A percentile compares a stretch with the other conserved stretches of the same genome.
Evolutionary conservation across 2,113 vertebrate genomes (phyloP).

Genomic region (Notothenia coriiceps): DNA sequence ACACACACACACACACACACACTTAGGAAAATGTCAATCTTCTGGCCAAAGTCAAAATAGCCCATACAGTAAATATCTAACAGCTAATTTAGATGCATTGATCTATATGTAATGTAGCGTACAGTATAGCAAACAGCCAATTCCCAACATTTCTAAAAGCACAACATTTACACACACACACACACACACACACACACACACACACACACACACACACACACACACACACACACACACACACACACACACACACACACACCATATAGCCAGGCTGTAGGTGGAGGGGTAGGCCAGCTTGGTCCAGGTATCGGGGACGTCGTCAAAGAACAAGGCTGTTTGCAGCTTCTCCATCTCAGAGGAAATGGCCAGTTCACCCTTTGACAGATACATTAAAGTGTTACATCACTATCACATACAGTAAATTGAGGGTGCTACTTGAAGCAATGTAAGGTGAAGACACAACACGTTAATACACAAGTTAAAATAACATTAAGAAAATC

Average conservation of each 20-base stretch:
- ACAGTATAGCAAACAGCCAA: background rate
- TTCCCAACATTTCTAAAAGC: background rate
- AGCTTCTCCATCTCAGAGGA: conserved; percentile 94
- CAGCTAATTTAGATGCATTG: background rate
- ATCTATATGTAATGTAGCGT: background rate
- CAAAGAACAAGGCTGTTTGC: conserved; percentile 92
- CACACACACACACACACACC: no score
- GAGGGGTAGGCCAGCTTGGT: conserved; percentile 92
- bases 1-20: conserved; percentile 21
- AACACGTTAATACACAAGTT: no score
- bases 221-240: no score
- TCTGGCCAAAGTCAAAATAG: no score
- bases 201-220: no score
- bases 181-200: no score
- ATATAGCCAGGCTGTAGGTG: conserved; percentile 86
- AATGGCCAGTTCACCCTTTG: conserved; percentile 94
- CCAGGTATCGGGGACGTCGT: conserved; percentile 94
- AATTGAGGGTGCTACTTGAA: background rate
- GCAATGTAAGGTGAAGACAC: no score
- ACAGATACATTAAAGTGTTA: conserved; percentile 81
- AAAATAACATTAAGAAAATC: background rate
- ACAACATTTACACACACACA: conserved; percentile 1
- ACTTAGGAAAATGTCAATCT: background rate
- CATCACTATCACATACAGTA: conserved; percentile 67
- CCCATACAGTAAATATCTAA: no score